These are phyloP conservation scores for Brachyalestes nurse DNA, from an alignment of 2,797 vertebrate genomes.

Conservation along the genomic window DNA sequence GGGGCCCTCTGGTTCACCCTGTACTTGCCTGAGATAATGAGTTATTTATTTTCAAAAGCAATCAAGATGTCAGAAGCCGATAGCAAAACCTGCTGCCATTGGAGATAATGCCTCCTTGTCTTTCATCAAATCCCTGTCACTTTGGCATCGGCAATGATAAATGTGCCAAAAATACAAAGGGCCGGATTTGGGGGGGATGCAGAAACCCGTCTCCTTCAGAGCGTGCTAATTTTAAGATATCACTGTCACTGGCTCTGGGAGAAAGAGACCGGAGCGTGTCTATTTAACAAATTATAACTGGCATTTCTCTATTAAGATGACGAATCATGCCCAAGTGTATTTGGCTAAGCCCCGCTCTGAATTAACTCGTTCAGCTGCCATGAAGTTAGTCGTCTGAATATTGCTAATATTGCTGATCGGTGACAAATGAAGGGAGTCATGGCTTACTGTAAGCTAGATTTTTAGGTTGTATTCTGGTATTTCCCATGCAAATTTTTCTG, in stretches of 20 bases:
- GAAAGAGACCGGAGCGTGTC: constrained; percentile 45
- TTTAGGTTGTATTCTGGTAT: constrained; percentile 44
- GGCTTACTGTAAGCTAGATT: constrained; percentile 40
- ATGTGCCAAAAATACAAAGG: constrained; percentile 54
- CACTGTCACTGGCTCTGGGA: constrained; percentile 46
- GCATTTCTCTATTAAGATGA: constrained; percentile 57
- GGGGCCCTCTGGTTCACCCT: constrained; percentile 34
- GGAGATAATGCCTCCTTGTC: constrained; percentile 61
- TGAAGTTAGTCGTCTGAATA: constrained; percentile 46
- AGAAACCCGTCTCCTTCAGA: constrained; percentile 41
- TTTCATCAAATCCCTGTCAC: constrained; percentile 61
- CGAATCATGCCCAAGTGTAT: constrained; percentile 48
- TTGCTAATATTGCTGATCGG: constrained; percentile 53
- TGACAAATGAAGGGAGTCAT: constrained; percentile 54
- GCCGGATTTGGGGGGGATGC: constrained; percentile 42
- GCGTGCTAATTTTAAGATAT: constrained; percentile 47
- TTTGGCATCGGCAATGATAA: constrained; percentile 55
- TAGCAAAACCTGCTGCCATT: constrained; percentile 55
- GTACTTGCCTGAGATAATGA: constrained; percentile 57
- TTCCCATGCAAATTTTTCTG: constrained; percentile 31
- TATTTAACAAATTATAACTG: constrained; percentile 57
- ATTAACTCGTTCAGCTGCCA: constrained; percentile 52
- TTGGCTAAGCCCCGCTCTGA: constrained; percentile 43
- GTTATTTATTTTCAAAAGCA: constrained; percentile 66
- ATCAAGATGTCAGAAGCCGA: constrained; percentile 63